Conservation (phyloP, 2,113 vertebrate species). For the Myotis yumanensis region DNA sequence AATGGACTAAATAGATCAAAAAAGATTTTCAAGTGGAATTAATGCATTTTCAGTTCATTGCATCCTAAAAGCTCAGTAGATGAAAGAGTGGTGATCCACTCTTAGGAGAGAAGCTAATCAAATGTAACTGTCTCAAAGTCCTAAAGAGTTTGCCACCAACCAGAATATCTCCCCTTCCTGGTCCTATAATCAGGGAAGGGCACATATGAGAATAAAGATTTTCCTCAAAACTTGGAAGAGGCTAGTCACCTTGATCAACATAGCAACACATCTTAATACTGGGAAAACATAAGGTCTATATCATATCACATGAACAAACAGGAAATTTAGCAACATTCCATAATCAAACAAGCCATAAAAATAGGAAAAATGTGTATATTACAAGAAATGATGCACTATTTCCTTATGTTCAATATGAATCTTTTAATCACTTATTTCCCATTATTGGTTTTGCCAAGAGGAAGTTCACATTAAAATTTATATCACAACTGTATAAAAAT, state of each 20-base stretch:
- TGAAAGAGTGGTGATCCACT: neutral
- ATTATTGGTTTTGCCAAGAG: neutral
- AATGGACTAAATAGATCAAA: neutral
- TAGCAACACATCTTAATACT: neutral
- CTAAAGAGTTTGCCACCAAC: neutral
- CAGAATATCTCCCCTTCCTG: neutral
- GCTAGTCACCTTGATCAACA: neutral
- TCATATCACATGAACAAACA: neutral
- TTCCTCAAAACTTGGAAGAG: neutral
- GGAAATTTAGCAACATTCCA: neutral
- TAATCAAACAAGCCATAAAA: neutral
- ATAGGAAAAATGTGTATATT: neutral
- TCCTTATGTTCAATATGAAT: neutral
- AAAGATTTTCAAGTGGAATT: neutral
- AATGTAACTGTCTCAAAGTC: neutral
- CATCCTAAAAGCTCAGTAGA: neutral
- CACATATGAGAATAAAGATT: neutral
- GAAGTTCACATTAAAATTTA: neutral
- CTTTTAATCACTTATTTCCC: neutral
- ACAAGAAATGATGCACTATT: neutral
- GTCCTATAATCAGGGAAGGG: neutral
- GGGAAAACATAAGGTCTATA: neutral
- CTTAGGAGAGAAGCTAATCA: neutral
- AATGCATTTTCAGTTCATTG: neutral
- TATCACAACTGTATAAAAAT: neutral